Evolutionary conservation across 2,797 vertebrate species (phyloP).

Genomic region (Leptatherina wallacei): DNA sequence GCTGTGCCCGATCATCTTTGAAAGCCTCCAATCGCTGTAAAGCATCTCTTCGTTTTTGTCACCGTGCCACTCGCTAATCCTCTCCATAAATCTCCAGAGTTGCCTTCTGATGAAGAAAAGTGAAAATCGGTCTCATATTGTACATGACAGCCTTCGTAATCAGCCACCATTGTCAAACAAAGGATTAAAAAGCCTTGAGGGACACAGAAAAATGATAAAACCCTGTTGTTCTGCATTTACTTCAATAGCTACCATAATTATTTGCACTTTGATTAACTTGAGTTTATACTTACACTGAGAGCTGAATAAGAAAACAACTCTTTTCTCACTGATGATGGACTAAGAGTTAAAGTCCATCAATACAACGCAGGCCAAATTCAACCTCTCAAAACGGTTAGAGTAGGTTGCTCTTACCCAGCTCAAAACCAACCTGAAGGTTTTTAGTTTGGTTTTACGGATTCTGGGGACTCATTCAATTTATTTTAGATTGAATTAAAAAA

Average conservation of each 20-base stretch:
- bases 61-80: conserved; percentile 24
- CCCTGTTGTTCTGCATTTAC: conserved; percentile 20
- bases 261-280: too few species aligned
- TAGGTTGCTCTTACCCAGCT: too few species aligned
- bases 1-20: conserved; percentile 29
- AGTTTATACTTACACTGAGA: too few species aligned
- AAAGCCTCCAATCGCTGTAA: conserved; percentile 9
- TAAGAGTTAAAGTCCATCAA: too few species aligned
- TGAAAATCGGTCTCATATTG: conserved; percentile 20
- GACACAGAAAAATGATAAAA: conserved; percentile 14
- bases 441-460: too few species aligned
- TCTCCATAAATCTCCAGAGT: conserved; percentile 37
- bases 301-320: too few species aligned
- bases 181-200: conserved; percentile 25
- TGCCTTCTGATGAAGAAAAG: conserved; percentile 25
- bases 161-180: conserved; percentile 36
- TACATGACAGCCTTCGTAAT: conserved; percentile 23
- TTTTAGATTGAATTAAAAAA: conserved; percentile 2
- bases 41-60: conserved; percentile 14
- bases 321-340: too few species aligned
- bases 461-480: too few species aligned
- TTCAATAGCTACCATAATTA: conserved; percentile 34
- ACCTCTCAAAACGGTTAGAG: too few species aligned
- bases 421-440: too few species aligned
- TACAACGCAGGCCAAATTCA: too few species aligned